Percentiles rank a stretch among this genome's conserved stretches.
Conservation (phyloP, 2,888 invertebrate species). For the Torymus auratus region DNA sequence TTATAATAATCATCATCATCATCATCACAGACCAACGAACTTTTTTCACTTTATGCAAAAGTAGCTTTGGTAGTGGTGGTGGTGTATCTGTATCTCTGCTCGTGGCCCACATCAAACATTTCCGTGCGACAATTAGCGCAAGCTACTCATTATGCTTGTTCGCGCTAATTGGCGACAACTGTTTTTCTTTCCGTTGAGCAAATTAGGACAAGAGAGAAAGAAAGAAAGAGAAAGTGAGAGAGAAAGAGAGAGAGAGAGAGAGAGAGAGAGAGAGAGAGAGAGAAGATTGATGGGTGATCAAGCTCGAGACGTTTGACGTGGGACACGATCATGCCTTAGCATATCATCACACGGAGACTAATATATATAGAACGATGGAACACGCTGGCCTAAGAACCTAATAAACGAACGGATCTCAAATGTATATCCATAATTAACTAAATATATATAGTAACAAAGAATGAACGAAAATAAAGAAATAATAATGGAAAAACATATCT, state of each 20-base stretch:
- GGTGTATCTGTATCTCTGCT: not conserved
- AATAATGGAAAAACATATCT: conserved; percentile 35
- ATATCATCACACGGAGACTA: conserved; percentile 43
- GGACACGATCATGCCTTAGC: conserved; percentile 23
- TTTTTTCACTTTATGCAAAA: conserved; percentile 58
- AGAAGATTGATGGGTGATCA: conserved; percentile 10
- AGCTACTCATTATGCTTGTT: no score
- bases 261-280: no score
- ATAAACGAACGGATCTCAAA: conserved; percentile 33
- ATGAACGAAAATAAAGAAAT: conserved; percentile 5
- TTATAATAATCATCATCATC: conserved; percentile 52
- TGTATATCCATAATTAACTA: conserved; percentile 28
- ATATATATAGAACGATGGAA: conserved; percentile 41
- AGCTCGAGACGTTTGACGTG: conserved; percentile 44
- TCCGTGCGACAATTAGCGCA: not conserved
- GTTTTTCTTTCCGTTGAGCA: no score
- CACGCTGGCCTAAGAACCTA: conserved; percentile 49
- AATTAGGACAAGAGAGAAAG: no score
- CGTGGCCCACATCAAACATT: conserved; percentile 45
- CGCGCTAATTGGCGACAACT: not conserved
- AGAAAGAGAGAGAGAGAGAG: no score
- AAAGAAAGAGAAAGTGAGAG: no score
- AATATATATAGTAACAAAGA: conserved; percentile 22
- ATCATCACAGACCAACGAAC: conserved; percentile 68
- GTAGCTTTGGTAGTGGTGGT: conserved; percentile 4